These are phyloP conservation scores for Candidula unifasciata DNA, from an alignment of 2,888 invertebrate genomes.

Conservation along the genomic window DNA sequence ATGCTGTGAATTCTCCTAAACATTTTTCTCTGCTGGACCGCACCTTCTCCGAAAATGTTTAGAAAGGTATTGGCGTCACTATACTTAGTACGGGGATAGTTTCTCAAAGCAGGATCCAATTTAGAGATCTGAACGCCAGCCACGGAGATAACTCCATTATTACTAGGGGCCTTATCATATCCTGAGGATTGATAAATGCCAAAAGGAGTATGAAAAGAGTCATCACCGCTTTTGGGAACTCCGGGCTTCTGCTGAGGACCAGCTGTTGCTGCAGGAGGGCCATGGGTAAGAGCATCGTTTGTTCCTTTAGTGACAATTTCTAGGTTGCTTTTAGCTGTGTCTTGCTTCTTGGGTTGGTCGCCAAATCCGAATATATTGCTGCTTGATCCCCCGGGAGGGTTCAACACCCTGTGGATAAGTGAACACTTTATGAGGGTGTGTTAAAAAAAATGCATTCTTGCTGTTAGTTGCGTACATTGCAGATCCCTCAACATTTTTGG, in stretches of 20 bases:
- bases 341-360: conserved; percentile 50
- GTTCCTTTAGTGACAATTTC: conserved; percentile 32
- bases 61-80: conserved; percentile 21
- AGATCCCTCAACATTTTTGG: no score
- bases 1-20: not conserved
- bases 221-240: conserved; percentile 53
- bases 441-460: not conserved
- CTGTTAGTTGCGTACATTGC: no score
- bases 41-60: conserved; percentile 39
- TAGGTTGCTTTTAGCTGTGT: conserved; percentile 2
- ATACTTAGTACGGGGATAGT: not conserved
- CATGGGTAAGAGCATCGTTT: conserved; percentile 26
- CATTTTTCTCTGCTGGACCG: not conserved
- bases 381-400: conserved; percentile 68
- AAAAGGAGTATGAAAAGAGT: conserved; percentile 52
- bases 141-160: not conserved
- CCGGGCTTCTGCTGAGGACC: not conserved
- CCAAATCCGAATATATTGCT: conserved; percentile 66
- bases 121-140: not conserved
- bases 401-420: conserved; percentile 60
- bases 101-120: not conserved
- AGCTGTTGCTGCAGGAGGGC: not conserved
- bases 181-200: conserved; percentile 38
- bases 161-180: not conserved
- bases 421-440: not conserved